Evolutionary conservation across 2,797 vertebrate genomes (phyloP).

Genomic region (Sciurus carolinensis): DNA sequence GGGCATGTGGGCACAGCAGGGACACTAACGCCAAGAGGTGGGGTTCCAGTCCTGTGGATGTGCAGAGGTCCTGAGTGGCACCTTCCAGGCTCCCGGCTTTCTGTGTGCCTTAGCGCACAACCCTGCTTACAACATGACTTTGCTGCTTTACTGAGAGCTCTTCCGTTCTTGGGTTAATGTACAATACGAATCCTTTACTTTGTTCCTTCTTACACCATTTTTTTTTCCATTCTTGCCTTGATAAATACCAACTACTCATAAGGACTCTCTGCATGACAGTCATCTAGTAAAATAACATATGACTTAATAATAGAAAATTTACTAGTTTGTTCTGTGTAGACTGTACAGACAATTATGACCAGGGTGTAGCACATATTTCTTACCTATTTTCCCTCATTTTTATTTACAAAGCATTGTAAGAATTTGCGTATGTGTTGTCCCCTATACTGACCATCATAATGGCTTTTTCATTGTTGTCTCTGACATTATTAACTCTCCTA

Average conservation of each 20-base stretch:
- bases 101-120: neutral
- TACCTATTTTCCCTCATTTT: neutral
- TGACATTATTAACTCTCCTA: neutral
- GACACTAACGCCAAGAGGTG: fast-evolving
- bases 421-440: neutral
- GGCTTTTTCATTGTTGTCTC: neutral
- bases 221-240: neutral
- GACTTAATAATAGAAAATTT: neutral
- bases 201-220: neutral
- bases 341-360: neutral
- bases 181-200: neutral
- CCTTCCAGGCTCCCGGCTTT: neutral
- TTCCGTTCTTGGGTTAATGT: neutral
- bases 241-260: neutral
- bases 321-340: neutral
- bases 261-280: neutral
- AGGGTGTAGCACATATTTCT: neutral
- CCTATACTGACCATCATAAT: neutral
- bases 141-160: neutral
- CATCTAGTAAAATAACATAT: neutral
- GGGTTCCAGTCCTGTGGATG: neutral
- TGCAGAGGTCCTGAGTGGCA: too few species aligned
- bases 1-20: too few species aligned
- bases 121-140: neutral
- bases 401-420: neutral